These are phyloP conservation scores for Phalacrocorax brasilianus DNA, from an alignment of 2,113 vertebrate species.

Conservation along the genomic window DNA sequence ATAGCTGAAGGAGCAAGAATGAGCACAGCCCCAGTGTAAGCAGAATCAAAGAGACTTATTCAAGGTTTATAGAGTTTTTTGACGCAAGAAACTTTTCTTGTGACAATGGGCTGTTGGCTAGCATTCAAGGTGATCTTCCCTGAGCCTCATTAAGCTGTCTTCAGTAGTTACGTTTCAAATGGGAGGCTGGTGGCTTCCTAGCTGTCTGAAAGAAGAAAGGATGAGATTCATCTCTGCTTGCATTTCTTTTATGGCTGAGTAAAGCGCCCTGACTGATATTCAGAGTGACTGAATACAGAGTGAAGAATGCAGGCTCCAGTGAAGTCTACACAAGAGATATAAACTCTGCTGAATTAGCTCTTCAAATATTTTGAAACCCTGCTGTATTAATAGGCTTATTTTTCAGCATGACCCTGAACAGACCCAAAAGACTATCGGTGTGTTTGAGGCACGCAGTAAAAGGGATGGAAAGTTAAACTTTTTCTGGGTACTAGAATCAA, in stretches of 20 bases:
- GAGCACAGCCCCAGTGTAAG: background rate
- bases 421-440: background rate
- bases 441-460: background rate
- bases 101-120: conserved; percentile 18
- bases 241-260: conserved; percentile 9
- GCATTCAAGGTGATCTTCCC: conserved; percentile 15
- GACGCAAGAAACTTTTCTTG: background rate
- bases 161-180: background rate
- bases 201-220: conserved; percentile 5
- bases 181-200: conserved; percentile 7
- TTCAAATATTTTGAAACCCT: background rate
- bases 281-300: conserved; percentile 23
- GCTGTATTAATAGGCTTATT: background rate
- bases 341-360: conserved; percentile 37
- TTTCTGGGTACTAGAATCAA: background rate
- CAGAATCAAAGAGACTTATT: conserved; percentile 22
- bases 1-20: background rate
- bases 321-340: background rate
- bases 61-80: background rate
- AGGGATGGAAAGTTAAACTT: background rate
- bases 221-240: conserved; percentile 11
- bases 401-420: background rate
- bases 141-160: conserved; percentile 17
- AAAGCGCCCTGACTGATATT: conserved; percentile 13
- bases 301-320: conserved; percentile 14